Percentiles rank a stretch among this genome's conserved stretches.
Conservation (phyloP, 2,797 vertebrate species). For the Enoplosus armatus region DNA sequence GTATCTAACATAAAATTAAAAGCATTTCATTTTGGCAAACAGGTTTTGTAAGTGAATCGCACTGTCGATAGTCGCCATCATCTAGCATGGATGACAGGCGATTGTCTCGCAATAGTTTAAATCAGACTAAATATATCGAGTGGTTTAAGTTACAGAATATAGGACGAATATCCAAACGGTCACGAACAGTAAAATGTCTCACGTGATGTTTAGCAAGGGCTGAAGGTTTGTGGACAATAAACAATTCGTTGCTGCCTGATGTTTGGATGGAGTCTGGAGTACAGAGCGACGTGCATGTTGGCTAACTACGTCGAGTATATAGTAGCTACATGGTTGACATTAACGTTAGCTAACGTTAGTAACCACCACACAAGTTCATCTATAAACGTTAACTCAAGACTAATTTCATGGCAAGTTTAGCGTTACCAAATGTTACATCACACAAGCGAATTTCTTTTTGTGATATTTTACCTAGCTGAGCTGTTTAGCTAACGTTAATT, state of each 20-base stretch:
- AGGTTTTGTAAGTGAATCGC: background rate
- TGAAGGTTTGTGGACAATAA: background rate
- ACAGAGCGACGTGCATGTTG: background rate
- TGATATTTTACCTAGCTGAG: background rate
- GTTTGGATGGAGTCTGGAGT: slow-evolving; percentile 6
- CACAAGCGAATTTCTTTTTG: fast-evolving
- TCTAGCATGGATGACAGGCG: background rate
- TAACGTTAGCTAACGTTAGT: background rate
- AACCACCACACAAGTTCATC: background rate
- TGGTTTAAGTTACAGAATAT: background rate
- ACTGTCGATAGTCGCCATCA: background rate
- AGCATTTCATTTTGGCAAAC: background rate
- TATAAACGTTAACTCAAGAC: background rate
- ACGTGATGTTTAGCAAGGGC: background rate
- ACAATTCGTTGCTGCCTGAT: background rate
- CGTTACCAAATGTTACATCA: background rate
- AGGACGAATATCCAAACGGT: background rate
- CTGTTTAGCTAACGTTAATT: background rate
- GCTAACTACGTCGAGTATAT: background rate
- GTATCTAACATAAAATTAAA: background rate
- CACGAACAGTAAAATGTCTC: too few relatives aligned
- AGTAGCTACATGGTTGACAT: slow-evolving; percentile 1
- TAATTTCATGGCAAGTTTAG: background rate
- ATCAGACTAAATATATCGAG: background rate
- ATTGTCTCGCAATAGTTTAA: background rate